phyloP scores from a whole-genome alignment of 2,113 vertebrate species.

The Cathartes aura region DNA sequence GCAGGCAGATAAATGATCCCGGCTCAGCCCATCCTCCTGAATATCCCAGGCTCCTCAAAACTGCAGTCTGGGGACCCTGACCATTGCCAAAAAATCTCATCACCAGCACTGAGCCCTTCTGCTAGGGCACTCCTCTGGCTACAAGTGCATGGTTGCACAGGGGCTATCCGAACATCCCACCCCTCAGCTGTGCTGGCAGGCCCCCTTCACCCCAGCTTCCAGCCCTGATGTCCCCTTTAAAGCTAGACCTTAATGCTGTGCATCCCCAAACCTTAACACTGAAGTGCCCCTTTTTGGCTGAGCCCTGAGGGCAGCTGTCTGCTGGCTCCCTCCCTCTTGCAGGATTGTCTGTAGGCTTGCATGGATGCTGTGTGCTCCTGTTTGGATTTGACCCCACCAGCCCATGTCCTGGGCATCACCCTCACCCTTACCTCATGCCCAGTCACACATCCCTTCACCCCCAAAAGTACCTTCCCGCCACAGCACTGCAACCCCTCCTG shows the following conservation, averaged over 20 bases:
- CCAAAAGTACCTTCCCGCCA: background rate
- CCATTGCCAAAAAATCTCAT: background rate
- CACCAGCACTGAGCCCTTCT: background rate
- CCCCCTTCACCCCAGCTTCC: background rate
- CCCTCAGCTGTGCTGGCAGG: background rate
- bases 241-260: background rate
- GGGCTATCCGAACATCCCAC: fast-evolving
- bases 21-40: background rate
- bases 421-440: background rate
- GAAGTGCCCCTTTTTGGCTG: background rate
- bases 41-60: background rate
- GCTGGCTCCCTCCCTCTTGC: background rate
- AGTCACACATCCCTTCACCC: background rate
- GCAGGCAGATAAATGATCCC: background rate
- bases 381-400: background rate
- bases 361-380: background rate
- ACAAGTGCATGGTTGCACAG: fast-evolving
- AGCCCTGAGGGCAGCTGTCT: background rate
- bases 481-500: background rate
- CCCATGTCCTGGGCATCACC: background rate
- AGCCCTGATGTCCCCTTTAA: background rate
- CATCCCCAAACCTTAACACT: background rate
- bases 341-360: background rate
- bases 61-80: background rate
- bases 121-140: background rate